phyloP scores from a whole-genome alignment of 2,888 invertebrate species.

The Augochlorella aurata region DNA sequence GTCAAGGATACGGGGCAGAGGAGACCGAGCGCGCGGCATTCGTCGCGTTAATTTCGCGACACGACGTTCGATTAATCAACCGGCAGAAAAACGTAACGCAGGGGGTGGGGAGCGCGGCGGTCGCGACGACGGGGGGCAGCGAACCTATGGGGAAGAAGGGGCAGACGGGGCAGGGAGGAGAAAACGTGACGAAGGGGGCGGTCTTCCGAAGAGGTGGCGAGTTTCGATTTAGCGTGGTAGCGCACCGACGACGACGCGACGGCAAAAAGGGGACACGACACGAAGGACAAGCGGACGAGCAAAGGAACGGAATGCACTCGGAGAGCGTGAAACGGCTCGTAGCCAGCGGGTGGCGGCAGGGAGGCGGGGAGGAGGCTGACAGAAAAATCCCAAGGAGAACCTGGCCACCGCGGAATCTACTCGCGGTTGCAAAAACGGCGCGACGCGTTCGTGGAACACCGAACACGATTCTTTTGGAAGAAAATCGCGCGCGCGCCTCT shows the following conservation, averaged over 20 bases:
- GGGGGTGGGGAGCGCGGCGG: not conserved
- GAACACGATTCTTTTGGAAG: constrained; percentile 60
- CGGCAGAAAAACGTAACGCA: constrained; percentile 19
- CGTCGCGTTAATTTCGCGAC: constrained; percentile 71
- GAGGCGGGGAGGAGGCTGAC: not conserved
- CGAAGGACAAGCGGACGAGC: constrained; percentile 38
- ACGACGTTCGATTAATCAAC: constrained; percentile 49
- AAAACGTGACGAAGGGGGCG: constrained; percentile 1
- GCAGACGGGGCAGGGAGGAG: not conserved
- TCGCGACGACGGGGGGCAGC: not conserved
- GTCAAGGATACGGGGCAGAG: constrained; percentile 74
- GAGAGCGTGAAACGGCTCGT: constrained; percentile 49
- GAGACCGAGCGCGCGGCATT: constrained; percentile 62
- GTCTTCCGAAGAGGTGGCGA: constrained; percentile 24
- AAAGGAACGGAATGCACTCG: constrained; percentile 41
- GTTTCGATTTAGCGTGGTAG: constrained; percentile 27
- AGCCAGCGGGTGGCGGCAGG: not conserved
- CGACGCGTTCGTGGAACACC: constrained; percentile 47
- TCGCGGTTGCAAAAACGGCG: constrained; percentile 43
- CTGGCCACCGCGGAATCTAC: constrained; percentile 42
- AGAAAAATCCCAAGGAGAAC: constrained; percentile 39
- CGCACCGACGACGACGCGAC: not conserved
- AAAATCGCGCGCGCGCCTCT: constrained; percentile 35
- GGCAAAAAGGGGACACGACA: constrained; percentile 29
- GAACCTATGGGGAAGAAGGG: too few relatives aligned